Percentiles rank a stretch among this genome's conserved stretches.
phyloP scores from a whole-genome alignment of 2,797 vertebrate species.

The Poecilia picta region DNA sequence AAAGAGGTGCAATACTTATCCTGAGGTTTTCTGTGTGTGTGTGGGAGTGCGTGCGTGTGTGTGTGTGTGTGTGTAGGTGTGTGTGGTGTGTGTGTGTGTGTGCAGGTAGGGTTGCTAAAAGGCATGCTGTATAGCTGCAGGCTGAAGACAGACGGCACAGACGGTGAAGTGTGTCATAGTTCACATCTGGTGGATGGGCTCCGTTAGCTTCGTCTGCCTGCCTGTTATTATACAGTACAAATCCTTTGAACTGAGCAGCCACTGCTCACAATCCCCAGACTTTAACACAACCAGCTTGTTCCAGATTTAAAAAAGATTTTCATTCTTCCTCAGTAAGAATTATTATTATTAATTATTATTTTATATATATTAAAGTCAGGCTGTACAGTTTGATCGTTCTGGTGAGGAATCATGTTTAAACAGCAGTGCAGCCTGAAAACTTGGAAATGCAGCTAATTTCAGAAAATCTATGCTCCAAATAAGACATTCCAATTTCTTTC shows the following conservation, averaged over 20 bases:
- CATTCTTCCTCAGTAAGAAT: conserved; percentile 31
- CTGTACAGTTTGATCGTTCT: conserved; percentile 25
- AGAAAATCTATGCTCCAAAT: background rate
- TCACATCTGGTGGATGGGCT: conserved; percentile 64
- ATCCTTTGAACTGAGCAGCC: conserved; percentile 70
- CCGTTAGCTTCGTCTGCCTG: conserved; percentile 51
- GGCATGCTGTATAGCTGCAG: conserved; percentile 37
- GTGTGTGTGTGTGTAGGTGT: conserved; percentile 8
- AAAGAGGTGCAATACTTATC: conserved; percentile 19
- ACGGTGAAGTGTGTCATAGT: conserved; percentile 63
- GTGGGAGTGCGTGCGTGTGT: background rate
- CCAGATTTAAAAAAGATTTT: conserved; percentile 17
- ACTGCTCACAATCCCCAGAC: conserved; percentile 73
- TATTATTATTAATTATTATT: too few species aligned
- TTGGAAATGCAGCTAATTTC: background rate
- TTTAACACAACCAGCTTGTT: conserved; percentile 34
- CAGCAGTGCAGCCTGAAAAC: conserved; percentile 1
- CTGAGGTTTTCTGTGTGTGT: conserved; percentile 13
- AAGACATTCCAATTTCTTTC: conserved; percentile 12
- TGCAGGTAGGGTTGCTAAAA: conserved; percentile 8
- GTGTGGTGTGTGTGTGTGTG: background rate
- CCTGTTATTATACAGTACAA: conserved; percentile 57
- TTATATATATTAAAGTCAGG: conserved; percentile 17
- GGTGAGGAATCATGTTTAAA: conserved; percentile 10
- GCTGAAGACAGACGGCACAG: conserved; percentile 49